Evolutionary conservation across 2,113 vertebrate genomes (phyloP).

Genomic region (Spheniscus mendiculus): DNA sequence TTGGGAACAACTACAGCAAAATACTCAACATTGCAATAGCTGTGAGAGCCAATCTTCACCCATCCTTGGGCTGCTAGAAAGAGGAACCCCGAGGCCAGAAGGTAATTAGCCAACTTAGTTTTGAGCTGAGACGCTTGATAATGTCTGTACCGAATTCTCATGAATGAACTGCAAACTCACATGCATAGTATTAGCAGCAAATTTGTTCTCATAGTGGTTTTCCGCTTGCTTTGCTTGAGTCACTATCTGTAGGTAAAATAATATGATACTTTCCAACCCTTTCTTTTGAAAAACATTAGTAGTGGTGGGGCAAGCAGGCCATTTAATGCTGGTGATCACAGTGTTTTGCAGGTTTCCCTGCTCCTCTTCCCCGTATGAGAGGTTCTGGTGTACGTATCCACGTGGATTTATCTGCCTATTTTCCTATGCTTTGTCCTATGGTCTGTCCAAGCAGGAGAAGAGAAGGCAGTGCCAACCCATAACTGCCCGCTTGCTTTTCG

Average conservation of each 20-base stretch:
- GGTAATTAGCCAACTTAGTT: background rate
- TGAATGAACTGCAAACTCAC: background rate
- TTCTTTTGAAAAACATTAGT: background rate
- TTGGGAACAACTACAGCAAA: background rate
- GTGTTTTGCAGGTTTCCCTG: background rate
- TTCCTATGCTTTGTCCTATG: background rate
- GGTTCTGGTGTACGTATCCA: background rate
- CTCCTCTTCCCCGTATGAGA: background rate
- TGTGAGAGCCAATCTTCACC: background rate
- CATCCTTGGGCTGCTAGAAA: background rate
- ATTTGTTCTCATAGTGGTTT: background rate
- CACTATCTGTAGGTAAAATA: background rate
- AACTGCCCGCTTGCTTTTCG: background rate
- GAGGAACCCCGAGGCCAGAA: background rate
- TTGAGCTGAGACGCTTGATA: background rate
- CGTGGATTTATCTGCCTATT: fast-evolving
- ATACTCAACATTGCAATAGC: background rate
- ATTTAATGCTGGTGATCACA: background rate
- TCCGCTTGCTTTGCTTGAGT: background rate
- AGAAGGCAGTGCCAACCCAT: background rate
- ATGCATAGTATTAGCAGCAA: background rate
- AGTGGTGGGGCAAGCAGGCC: background rate
- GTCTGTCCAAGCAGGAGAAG: background rate
- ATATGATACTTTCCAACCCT: background rate
- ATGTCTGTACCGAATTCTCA: background rate